phyloP scores from a whole-genome alignment of 2,797 vertebrate species.

The Danio kyathit region DNA sequence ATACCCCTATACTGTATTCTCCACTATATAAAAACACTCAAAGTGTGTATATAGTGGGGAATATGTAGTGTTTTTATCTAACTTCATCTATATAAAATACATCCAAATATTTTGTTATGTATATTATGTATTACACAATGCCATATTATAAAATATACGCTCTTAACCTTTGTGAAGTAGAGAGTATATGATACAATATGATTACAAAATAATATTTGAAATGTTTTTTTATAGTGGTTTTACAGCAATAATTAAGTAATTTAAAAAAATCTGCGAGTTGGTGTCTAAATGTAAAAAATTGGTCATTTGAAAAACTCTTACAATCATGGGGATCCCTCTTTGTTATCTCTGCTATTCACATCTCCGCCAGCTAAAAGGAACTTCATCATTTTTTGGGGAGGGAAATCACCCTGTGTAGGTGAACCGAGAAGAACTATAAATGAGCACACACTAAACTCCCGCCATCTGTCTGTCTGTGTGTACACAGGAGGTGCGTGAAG shows the following conservation, averaged over 20 bases:
- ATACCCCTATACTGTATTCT: background rate
- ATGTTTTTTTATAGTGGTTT: background rate
- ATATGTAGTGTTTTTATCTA: background rate
- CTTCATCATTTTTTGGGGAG: background rate
- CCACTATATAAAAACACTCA: background rate
- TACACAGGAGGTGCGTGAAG: constrained; percentile 76
- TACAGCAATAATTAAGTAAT: too few relatives aligned
- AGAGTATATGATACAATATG: background rate
- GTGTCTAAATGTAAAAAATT: background rate
- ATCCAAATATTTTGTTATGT: background rate
- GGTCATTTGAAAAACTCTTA: too few relatives aligned
- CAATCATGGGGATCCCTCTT: background rate
- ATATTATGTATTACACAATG: background rate
- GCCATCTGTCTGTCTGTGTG: constrained; percentile 33
- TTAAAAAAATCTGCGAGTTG: too few relatives aligned
- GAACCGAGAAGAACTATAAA: background rate
- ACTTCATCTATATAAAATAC: background rate
- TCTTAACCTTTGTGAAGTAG: background rate
- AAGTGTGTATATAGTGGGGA: background rate
- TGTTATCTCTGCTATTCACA: too few relatives aligned
- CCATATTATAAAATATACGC: background rate
- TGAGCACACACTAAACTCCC: constrained; percentile 20
- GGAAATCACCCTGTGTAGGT: background rate
- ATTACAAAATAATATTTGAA: background rate
- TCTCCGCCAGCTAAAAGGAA: background rate